Percentiles rank a stretch among this genome's conserved stretches.
Evolutionary conservation across 2,797 vertebrate genomes (phyloP).

Genomic region (Dallia pectoralis): DNA sequence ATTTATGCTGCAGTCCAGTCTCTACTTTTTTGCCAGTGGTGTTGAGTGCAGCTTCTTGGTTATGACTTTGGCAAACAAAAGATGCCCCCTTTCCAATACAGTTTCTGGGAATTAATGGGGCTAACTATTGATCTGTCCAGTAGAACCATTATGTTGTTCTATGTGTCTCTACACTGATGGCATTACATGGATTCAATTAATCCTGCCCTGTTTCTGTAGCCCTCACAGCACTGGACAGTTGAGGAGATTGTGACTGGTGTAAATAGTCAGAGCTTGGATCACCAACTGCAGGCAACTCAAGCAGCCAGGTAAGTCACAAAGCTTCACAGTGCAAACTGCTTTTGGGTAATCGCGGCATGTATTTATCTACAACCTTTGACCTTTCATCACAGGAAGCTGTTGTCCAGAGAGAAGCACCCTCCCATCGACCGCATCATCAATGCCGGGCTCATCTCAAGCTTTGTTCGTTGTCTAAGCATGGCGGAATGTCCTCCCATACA

Average conservation of each 20-base stretch:
- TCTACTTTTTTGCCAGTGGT: too few species aligned
- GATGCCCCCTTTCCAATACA: background rate
- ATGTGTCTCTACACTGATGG: background rate
- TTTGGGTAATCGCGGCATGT: background rate
- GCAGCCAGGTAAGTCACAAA: slow-evolving; percentile 80
- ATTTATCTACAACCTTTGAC: background rate
- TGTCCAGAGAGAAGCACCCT: slow-evolving; percentile 88
- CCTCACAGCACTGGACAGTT: slow-evolving; percentile 82
- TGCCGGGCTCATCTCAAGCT: slow-evolving; percentile 84
- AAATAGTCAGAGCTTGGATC: slow-evolving; percentile 72
- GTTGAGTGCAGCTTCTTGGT: background rate
- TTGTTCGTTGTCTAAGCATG: slow-evolving; percentile 83
- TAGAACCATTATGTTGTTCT: background rate
- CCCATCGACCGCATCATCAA: slow-evolving; percentile 87
- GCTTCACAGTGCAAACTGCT: background rate
- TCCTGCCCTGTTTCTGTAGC: slow-evolving; percentile 52
- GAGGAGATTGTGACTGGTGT: slow-evolving; percentile 87
- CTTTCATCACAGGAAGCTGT: slow-evolving; percentile 79
- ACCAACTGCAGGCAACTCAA: slow-evolving; percentile 88
- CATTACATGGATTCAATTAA: slow-evolving; percentile 14
- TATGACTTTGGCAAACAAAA: background rate
- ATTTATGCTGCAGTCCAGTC: too few species aligned
- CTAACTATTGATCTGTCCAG: background rate
- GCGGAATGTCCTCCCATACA: slow-evolving; percentile 86
- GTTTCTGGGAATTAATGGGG: background rate